Evolutionary conservation across 92 coral and sea anemone genomes (phyloP), one percentile per base, ranked within the genome.

Genomic region (Palythoa grandis): DNA sequence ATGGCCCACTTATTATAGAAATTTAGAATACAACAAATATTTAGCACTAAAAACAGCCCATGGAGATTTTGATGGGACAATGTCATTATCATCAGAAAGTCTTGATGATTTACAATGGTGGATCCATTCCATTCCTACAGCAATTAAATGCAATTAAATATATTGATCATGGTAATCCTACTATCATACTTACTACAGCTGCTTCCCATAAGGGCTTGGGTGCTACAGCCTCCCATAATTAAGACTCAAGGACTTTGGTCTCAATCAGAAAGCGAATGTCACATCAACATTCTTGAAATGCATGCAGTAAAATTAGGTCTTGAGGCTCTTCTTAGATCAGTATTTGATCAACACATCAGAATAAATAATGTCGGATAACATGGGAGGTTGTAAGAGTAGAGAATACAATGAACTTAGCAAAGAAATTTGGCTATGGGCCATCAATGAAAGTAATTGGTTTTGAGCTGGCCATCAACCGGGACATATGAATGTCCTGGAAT

Each of bases 41-140:
- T 29, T 29, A 29, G 35, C 35, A 29, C 35, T 29, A 29, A 29
- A 29, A 29, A 29, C 35, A 29, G 35, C 35, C 35, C 35, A 29
- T 29, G 35, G 35, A 29, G 35, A 29, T 29, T 29, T 29, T 29
- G 88, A 83, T 0, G 6, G 72, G 61, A 75, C 24, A 25, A 83
- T 88, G 83, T 25, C 52, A 13, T 70, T 90, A 23, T 74, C 88
- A 2, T 40, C 68, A 72, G 88, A 85, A 17, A 78, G 90, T 68
- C 76, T 79, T 52, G 60, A 78, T 19, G 90, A 90, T 50, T 52
- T 90, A 24, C 74, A 61, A 39, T 89, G 93, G 93, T 90, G 93
- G 91, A 71, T 87, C 40, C 24, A 75, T 53, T 70, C 80, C 82
- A 52, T 77, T 52, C 89, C 88, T n/a, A n/a, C n/a, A n/a, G n/a